phyloP scores from a whole-genome alignment of 2,113 vertebrate genomes.

The Todiramphus chloris region DNA sequence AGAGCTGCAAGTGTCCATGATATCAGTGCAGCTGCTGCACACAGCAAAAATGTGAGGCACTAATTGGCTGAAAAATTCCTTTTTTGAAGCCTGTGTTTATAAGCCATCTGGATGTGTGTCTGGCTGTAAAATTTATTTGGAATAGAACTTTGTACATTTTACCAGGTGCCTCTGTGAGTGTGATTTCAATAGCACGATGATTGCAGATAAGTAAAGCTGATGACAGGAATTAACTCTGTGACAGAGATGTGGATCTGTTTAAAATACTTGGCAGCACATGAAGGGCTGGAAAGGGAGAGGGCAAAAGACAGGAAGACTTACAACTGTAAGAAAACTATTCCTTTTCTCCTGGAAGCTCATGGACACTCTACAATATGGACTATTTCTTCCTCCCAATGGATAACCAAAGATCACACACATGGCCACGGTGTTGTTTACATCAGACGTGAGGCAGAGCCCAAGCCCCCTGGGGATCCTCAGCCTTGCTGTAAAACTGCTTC shows the following conservation, averaged over 20 bases:
- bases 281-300: neutral
- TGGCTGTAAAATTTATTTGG: neutral
- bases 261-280: neutral
- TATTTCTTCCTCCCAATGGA: neutral
- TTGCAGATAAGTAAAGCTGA: neutral
- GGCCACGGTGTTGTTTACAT: neutral
- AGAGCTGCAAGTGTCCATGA: rapidly evolving
- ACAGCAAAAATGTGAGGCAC: neutral
- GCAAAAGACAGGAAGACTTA: neutral
- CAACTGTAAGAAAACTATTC: neutral
- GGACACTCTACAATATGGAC: neutral
- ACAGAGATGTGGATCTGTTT: neutral
- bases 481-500: neutral
- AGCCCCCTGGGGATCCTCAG: neutral
- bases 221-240: neutral
- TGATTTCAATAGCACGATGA: neutral
- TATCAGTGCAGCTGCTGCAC: neutral
- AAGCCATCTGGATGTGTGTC: rapidly evolving
- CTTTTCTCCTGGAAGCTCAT: neutral
- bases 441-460: neutral
- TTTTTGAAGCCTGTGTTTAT: neutral
- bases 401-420: neutral
- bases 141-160: neutral
- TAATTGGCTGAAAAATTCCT: neutral
- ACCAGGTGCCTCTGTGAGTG: neutral